These are phyloP conservation scores for Calephelis virginiensis DNA, from an alignment of 1,140 invertebrate species.

Conservation along the genomic window DNA sequence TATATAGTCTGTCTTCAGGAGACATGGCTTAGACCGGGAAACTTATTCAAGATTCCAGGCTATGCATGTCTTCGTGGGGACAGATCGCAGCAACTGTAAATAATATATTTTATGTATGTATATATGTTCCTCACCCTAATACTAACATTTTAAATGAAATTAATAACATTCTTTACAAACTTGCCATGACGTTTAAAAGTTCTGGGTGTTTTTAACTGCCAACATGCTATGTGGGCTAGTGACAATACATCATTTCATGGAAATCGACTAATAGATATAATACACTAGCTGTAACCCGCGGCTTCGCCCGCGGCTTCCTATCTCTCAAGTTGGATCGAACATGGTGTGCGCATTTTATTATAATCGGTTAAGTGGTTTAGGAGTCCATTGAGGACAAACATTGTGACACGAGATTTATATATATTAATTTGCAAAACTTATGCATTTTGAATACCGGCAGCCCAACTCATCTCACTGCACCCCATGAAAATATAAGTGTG, in stretches of 20 bases:
- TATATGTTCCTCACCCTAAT: conserved; percentile 6
- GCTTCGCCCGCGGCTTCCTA: too few species aligned
- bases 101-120: conserved; percentile 5
- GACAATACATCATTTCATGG: too few species aligned
- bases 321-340: too few species aligned
- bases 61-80: too few species aligned
- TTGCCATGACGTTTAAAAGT: neutral
- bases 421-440: neutral
- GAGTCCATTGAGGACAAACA: too few species aligned
- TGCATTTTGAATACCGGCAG: conserved; percentile 1
- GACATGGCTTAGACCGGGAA: neutral
- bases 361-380: too few species aligned
- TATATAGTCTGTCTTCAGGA: conserved; percentile 4
- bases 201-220: too few species aligned
- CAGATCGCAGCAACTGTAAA: neutral
- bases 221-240: too few species aligned
- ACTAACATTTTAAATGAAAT: neutral
- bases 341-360: too few species aligned
- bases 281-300: too few species aligned
- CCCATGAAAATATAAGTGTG: conserved; percentile 10
- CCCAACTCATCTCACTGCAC: neutral
- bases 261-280: too few species aligned
- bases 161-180: neutral
- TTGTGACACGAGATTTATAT: too few species aligned
- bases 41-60: neutral